Evolutionary conservation across 2,797 vertebrate species (phyloP), one percentile per base, ranked within the genome.

Genomic region (Spinibarbus caldwelli): DNA sequence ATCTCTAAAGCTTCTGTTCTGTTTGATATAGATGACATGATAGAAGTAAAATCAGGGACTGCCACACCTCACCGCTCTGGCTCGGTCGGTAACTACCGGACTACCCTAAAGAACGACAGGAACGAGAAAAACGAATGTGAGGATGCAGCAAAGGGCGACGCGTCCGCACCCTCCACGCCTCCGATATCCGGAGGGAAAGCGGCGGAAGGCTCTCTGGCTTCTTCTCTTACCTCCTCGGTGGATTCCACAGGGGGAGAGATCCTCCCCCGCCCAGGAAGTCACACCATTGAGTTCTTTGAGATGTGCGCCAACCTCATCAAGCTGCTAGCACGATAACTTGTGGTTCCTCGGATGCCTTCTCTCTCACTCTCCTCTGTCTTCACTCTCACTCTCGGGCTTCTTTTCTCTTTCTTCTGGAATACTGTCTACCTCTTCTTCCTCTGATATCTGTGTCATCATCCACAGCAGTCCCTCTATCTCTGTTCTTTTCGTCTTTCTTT

Each of bases 301-400:
- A 99, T 99, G 97, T 99, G 98, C 91, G 98, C 98, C 78, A 99
- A 99, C 94, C 96, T 99, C 92, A 99, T 99, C 95, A 99, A 99
- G 96, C 96, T 99, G 92, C 97, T 99, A 94, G 98, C 98, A 93
- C 98, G 98, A 91, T 99, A 97, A 96, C 94, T 94, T 87, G 89
- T 93, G 91, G 92, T 93, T 92, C 92, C 93, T 93, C 92, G 91
- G 87, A 92, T 52, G 57, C 79, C 87, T 86, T 88, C 67, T 94
- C 87, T 94, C 92, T 54, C 36, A 49, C 47, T 70, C 77, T 72
- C 68, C 19, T 36, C 83, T 43, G 26, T 71, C 29, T 21, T 75
- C 76, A 91, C 57, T 81, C 54, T 82, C 71, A 78, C 52, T 87
- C 68, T 86, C 80, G 73, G 49, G 62, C 57, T 83, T 78, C 23